A percentile compares a stretch with the other conserved stretches of the same genome.
Evolutionary conservation across 2,888 invertebrate species (phyloP).

Genomic region (Agrenia bidenticulata): DNA sequence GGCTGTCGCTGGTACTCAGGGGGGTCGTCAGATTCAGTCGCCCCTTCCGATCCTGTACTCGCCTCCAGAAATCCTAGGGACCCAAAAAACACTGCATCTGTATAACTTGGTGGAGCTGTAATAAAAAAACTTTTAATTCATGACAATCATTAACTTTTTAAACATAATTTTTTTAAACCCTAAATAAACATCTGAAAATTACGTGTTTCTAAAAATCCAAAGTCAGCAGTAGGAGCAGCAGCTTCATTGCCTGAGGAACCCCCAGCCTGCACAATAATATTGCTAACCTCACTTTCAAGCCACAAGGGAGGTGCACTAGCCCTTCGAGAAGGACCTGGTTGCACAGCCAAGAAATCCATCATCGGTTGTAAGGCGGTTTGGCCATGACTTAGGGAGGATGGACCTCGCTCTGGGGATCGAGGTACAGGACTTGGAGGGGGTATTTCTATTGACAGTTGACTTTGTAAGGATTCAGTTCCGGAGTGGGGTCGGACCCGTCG

Average conservation of each 20-base stretch:
- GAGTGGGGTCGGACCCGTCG: not conserved
- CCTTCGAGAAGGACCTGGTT: slow-evolving; percentile 4
- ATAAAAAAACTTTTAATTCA: not conserved
- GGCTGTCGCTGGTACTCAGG: slow-evolving; percentile 12
- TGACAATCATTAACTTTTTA: too few species aligned
- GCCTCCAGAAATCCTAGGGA: not conserved
- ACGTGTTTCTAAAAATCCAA: too few species aligned
- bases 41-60: not conserved
- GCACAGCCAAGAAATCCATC: slow-evolving; percentile 2
- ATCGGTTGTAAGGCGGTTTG: not conserved
- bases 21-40: not conserved
- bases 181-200: too few species aligned
- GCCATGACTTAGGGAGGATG: not conserved
- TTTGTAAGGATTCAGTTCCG: not conserved
- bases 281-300: not conserved
- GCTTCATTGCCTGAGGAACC: too few species aligned
- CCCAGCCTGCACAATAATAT: not conserved
- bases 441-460: not conserved
- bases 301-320: slow-evolving; percentile 12
- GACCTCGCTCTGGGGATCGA: not conserved
- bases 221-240: too few species aligned
- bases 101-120: slow-evolving; percentile 8
- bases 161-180: too few species aligned
- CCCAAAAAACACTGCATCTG: slow-evolving; percentile 6
- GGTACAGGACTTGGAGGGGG: not conserved